Conservation (phyloP, 1,140 invertebrate genomes). For the Anagrus nilaparvatae region DNA sequence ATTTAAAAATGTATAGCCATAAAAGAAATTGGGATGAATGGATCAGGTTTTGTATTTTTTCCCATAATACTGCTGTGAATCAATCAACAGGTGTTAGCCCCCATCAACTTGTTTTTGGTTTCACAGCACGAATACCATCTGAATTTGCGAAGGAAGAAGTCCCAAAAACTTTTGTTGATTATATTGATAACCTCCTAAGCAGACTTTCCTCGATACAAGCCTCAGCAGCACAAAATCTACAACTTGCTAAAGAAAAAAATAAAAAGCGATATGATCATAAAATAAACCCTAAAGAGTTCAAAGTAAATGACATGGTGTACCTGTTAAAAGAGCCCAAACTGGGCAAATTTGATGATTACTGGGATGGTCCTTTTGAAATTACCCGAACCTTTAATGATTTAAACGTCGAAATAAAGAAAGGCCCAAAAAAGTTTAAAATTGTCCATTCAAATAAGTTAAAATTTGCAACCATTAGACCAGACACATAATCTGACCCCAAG, state of each 20-base stretch:
- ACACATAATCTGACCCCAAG: no score
- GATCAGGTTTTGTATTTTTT: conserved; percentile 19
- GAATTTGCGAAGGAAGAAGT: no score
- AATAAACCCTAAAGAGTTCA: conserved; percentile 2
- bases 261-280: conserved; percentile 7
- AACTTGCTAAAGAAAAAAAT: background rate
- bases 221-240: background rate
- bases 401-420: background rate
- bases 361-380: background rate
- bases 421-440: background rate
- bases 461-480: no score
- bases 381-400: background rate
- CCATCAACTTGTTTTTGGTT: conserved; percentile 11
- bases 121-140: no score
- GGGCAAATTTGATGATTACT: background rate
- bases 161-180: background rate
- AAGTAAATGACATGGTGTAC: background rate
- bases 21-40: conserved; percentile 28
- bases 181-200: background rate
- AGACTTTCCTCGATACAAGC: background rate
- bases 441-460: background rate
- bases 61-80: conserved; percentile 23
- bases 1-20: conserved; percentile 10
- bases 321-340: background rate
- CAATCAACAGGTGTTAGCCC: conserved; percentile 20